These are phyloP conservation scores for Antheraea yamamai DNA, from an alignment of 2,888 invertebrate genomes.

Conservation along the genomic window DNA sequence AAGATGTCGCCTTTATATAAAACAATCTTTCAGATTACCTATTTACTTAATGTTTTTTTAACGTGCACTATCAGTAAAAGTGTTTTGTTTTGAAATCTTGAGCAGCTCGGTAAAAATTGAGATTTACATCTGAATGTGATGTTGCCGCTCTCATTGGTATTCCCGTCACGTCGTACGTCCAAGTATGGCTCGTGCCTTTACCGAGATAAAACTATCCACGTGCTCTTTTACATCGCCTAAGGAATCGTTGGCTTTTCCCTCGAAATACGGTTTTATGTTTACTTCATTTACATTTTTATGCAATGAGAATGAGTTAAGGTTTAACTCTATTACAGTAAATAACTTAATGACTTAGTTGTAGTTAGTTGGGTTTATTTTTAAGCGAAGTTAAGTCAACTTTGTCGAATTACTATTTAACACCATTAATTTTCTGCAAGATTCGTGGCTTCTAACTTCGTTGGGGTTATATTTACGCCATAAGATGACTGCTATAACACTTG, in stretches of 20 bases:
- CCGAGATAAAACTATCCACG: constrained; percentile 52
- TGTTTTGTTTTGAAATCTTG: constrained; percentile 16
- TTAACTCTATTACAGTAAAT: neutral
- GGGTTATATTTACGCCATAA: neutral
- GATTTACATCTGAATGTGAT: constrained; percentile 60
- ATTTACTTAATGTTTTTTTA: constrained; percentile 24
- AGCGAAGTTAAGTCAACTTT: neutral
- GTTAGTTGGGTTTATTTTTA: neutral
- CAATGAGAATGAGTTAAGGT: neutral
- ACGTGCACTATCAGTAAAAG: constrained; percentile 33
- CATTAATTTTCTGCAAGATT: neutral
- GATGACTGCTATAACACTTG: neutral
- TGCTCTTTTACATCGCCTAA: constrained; percentile 28
- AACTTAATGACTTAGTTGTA: neutral
- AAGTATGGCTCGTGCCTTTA: constrained; percentile 51
- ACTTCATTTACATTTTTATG: constrained; percentile 11
- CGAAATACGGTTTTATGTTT: constrained; percentile 13
- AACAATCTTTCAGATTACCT: neutral
- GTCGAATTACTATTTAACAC: neutral
- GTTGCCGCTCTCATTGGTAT: constrained; percentile 47
- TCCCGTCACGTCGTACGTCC: constrained; percentile 55
- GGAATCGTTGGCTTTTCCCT: constrained; percentile 3
- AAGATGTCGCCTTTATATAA: too few species aligned
- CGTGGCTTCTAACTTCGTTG: too few species aligned
- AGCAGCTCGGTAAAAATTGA: constrained; percentile 28